These are phyloP conservation scores for Lampris incognitus DNA, from an alignment of 2,113 vertebrate genomes.

Conservation along the genomic window DNA sequence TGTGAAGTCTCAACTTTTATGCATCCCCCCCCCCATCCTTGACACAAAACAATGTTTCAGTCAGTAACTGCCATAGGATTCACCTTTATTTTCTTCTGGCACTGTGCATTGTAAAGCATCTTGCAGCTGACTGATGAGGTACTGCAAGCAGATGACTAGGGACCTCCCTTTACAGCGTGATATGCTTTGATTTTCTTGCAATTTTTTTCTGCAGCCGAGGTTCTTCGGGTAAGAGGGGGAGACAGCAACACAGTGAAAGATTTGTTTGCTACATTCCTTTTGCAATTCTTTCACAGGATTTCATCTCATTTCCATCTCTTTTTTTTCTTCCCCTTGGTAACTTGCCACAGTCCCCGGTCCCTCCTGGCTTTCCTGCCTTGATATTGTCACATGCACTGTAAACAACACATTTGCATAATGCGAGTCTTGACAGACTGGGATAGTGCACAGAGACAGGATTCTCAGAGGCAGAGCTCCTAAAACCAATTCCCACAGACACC, in stretches of 20 bases:
- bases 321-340: slow-evolving; percentile 55
- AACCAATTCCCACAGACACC: slow-evolving; percentile 39
- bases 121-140: slow-evolving; percentile 38
- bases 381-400: slow-evolving; percentile 74
- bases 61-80: slow-evolving; percentile 23
- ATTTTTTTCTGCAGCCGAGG: slow-evolving; percentile 16
- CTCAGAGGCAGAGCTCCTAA: slow-evolving; percentile 69
- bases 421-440: slow-evolving; percentile 70
- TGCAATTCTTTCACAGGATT: slow-evolving; percentile 51
- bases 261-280: slow-evolving; percentile 54
- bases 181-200: slow-evolving; percentile 60
- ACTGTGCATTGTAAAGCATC: slow-evolving; percentile 44
- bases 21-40: no score
- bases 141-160: slow-evolving; percentile 45
- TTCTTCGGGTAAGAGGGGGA: slow-evolving; percentile 44
- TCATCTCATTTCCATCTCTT: slow-evolving; percentile 10
- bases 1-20: slow-evolving; percentile 9
- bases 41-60: background rate
- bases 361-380: slow-evolving; percentile 66
- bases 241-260: slow-evolving; percentile 34
- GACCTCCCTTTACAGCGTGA: slow-evolving; percentile 30
- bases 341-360: slow-evolving; percentile 60
- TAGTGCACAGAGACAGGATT: slow-evolving; percentile 60
- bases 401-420: slow-evolving; percentile 78
- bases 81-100: slow-evolving; percentile 11